Percentiles rank a stretch among this genome's conserved stretches.
Evolutionary conservation across 1,140 invertebrate genomes (phyloP).

Genomic region (Antheraea mylitta): DNA sequence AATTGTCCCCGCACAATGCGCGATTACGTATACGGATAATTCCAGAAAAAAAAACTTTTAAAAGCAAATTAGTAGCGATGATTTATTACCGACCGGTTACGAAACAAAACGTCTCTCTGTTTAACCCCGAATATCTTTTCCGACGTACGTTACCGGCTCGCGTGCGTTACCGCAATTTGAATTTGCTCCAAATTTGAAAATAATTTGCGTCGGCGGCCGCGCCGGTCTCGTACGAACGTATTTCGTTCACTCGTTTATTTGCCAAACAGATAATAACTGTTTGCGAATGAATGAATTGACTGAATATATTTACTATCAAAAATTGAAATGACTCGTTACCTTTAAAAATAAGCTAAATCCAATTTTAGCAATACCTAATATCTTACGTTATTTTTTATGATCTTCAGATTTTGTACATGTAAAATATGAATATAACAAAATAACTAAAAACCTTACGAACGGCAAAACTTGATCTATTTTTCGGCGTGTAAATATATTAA

Average conservation of each 20-base stretch:
- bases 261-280: neutral
- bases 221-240: constrained; percentile 46
- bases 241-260: constrained; percentile 20
- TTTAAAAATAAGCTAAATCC: no score
- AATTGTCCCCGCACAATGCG: constrained; percentile 58
- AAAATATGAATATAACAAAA: no score
- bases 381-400: no score
- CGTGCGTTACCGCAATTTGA: constrained; percentile 73
- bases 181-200: constrained; percentile 75
- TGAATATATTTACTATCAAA: neutral
- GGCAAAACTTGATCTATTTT: no score
- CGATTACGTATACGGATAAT: constrained; percentile 66
- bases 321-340: no score
- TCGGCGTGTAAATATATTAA: no score
- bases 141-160: constrained; percentile 58
- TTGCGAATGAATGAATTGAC: neutral
- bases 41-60: constrained; percentile 61
- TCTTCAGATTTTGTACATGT: no score
- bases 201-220: constrained; percentile 53
- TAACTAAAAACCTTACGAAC: no score
- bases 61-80: constrained; percentile 77
- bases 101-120: constrained; percentile 29
- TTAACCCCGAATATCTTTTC: constrained; percentile 36
- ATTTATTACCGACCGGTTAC: constrained; percentile 68
- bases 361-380: no score